These are phyloP conservation scores for Bugulina stolonifera DNA, from an alignment of 2,888 invertebrate genomes.

Conservation along the genomic window DNA sequence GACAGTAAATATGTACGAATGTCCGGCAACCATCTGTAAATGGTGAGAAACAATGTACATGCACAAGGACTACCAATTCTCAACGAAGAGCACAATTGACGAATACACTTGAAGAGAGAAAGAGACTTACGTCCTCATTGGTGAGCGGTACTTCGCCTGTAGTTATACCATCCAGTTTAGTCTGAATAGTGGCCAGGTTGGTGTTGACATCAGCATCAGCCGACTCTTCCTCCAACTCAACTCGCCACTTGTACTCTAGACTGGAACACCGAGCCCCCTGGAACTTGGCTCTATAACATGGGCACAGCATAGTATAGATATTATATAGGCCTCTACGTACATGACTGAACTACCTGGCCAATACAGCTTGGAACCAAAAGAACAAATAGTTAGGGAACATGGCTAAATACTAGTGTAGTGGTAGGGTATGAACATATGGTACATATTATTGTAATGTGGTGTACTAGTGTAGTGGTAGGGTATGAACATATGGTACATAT, in stretches of 20 bases:
- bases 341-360: too few relatives aligned
- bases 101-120: too few relatives aligned
- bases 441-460: too few relatives aligned
- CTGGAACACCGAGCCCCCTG: not conserved
- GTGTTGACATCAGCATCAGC: not conserved
- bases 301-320: too few relatives aligned
- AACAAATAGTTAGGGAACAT: too few relatives aligned
- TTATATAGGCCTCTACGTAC: too few relatives aligned
- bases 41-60: not conserved
- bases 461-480: too few relatives aligned
- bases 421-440: too few relatives aligned
- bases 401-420: too few relatives aligned
- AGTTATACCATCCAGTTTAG: not conserved
- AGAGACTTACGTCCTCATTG: not conserved
- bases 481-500: too few relatives aligned
- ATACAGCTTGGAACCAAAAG: too few relatives aligned
- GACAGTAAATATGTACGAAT: not conserved
- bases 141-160: not conserved
- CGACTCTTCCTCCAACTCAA: not conserved
- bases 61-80: not conserved
- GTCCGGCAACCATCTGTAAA: conserved; percentile 3
- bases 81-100: too few relatives aligned
- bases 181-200: not conserved
- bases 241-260: not conserved
- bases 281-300: conserved; percentile 23